Evolutionary conservation across 2,888 invertebrate genomes (phyloP), one percentile per base, ranked within the genome.

Genomic region (Rhogogaster chlorosoma): DNA sequence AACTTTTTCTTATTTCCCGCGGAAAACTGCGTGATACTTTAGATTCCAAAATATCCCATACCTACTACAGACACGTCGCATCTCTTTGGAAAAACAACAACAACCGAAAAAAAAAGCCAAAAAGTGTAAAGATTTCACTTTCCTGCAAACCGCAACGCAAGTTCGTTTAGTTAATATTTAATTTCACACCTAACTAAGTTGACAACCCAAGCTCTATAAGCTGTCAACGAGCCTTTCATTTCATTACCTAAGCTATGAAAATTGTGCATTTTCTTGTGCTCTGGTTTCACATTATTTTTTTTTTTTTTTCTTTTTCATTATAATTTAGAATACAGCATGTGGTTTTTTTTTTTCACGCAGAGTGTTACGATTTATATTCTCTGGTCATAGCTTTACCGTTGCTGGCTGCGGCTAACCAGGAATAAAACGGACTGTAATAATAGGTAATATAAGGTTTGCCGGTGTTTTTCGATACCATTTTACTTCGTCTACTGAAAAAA

Each of bases 221-320:
- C 12, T 80, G 61, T 38, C 80, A 87, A 83, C 85, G 85, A 85
- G 85, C 73, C 53, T 36, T 78, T 26, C 61, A 57, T 57, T 78
- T 15, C 26, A 36, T 86, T 42, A 77, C 77, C 86, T 86, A 86
- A n/a, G 77, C 88, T 90, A 90, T 87, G 88, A 89, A 90, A 90
- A 90, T 89, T 90, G 88, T 90, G 89, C 88, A 87, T 85, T 86
- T 82, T 77, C 86, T 83, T 86, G 85, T 86, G 36, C 82, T 73
- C 85, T 78, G 84, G 85, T 86, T 86, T 78, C 64, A 67, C 67
- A 67, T 67, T 84, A 67, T 83, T 32, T 83, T 83, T 86, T 2
- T 38, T 73, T 73, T 36, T n/a, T n/a, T 42, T 18, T 7, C 6
- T 36, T 38, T 12, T 49, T 77, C 49, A 61, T 80, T 38, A 49